Percentiles rank a stretch among this genome's conserved stretches.
Evolutionary conservation across 2,797 vertebrate genomes (phyloP).

Genomic region (Sylvia borin): DNA sequence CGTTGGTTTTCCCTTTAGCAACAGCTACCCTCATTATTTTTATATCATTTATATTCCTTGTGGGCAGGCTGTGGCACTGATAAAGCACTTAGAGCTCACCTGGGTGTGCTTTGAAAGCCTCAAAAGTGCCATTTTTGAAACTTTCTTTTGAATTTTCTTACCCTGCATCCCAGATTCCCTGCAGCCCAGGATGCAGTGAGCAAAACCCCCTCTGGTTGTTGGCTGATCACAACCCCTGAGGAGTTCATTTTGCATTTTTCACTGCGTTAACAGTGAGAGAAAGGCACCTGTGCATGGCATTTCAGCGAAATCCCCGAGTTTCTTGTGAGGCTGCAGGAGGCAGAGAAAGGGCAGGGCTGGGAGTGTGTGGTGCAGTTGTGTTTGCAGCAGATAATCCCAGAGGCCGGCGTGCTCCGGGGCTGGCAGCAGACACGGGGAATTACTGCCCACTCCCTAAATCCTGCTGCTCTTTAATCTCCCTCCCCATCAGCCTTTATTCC

Average conservation of each 20-base stretch:
- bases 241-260: neutral
- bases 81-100: neutral
- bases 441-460: neutral
- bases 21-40: neutral
- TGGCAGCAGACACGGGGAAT: neutral
- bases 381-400: neutral
- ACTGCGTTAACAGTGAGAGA: neutral
- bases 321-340: neutral
- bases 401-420: neutral
- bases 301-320: neutral
- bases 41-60: neutral
- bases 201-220: neutral
- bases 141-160: fast-evolving
- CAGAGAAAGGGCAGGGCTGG: neutral
- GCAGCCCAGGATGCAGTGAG: neutral
- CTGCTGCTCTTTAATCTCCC: neutral
- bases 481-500: neutral
- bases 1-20: neutral
- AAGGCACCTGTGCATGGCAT: neutral
- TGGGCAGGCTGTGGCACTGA: neutral
- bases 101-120: neutral
- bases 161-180: neutral
- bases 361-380: neutral
- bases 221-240: neutral
- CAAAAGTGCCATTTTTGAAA: neutral